Conservation (phyloP, 2,113 vertebrate genomes). For the Mugil cephalus region DNA sequence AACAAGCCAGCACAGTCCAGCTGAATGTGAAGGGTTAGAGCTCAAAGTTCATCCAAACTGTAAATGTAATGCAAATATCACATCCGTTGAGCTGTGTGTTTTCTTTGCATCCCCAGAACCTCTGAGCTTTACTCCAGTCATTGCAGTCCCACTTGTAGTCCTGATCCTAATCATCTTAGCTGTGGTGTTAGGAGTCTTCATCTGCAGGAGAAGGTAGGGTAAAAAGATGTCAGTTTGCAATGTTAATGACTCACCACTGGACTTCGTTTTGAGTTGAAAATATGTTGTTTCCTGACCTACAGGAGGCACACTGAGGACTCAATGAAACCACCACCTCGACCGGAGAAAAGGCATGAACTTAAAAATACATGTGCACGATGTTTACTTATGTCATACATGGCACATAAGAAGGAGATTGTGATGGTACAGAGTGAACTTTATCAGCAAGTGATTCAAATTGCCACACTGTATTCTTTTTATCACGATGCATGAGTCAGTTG, state of each 20-base stretch:
- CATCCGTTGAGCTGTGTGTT: not conserved
- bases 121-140: not conserved
- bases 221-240: not conserved
- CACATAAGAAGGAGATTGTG: too few species aligned
- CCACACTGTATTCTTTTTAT: too few species aligned
- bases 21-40: constrained; percentile 65
- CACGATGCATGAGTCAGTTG: too few species aligned
- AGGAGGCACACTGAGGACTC: constrained; percentile 19
- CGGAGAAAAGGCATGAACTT: constrained; percentile 55
- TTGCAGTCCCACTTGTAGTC: constrained; percentile 29
- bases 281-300: not conserved
- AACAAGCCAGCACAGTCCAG: constrained; percentile 30
- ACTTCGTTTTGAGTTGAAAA: not conserved
- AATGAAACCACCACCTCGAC: constrained; percentile 42
- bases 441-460: too few species aligned
- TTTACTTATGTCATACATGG: not conserved
- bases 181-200: constrained; percentile 35
- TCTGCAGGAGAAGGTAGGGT: constrained; percentile 54
- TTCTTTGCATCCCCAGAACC: constrained; percentile 46
- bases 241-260: too few species aligned
- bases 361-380: not conserved
- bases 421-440: too few species aligned
- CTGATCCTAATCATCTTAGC: constrained; percentile 38
- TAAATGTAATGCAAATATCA: not conserved
- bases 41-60: not conserved